phyloP scores from a whole-genome alignment of 23 tunicate genomes.

The Clavelina lepadiformis region DNA sequence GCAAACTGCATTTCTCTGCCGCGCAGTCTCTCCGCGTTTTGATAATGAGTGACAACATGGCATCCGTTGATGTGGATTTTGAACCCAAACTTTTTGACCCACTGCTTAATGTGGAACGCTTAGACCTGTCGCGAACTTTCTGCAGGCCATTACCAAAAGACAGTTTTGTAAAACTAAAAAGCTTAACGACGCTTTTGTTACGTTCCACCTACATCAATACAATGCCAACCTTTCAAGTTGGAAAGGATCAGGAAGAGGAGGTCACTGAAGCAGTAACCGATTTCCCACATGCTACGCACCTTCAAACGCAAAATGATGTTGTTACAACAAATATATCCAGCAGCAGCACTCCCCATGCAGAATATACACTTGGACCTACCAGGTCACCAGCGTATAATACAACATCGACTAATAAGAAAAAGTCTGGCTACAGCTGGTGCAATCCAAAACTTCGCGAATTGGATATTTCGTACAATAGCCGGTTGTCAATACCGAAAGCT shows the following conservation, averaged over 20 bases:
- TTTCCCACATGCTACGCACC: not conserved
- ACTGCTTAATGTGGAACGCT: constrained; percentile 11
- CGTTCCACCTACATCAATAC: constrained; percentile 4
- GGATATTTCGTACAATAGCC: constrained; percentile 38
- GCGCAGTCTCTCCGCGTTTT: constrained; percentile 1
- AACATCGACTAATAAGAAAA: no score
- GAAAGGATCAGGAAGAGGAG: not conserved
- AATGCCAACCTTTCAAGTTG: constrained; percentile 6
- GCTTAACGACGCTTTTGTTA: constrained; percentile 28
- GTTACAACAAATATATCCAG: not conserved
- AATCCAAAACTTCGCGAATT: constrained; percentile 19
- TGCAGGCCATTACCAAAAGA: constrained; percentile 26
- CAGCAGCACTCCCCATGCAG: not conserved
- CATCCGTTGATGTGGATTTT: constrained; percentile 26
- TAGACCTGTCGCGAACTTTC: constrained; percentile 41
- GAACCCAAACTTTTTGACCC: constrained; percentile 33
- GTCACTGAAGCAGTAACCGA: not conserved
- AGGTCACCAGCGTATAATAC: not conserved
- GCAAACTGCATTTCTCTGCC: not conserved
- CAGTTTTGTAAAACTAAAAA: constrained; percentile 35
- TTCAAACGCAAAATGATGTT: not conserved
- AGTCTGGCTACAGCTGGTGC: constrained; percentile 12
- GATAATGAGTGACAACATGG: constrained; percentile 36
- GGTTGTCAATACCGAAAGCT: constrained; percentile 2
- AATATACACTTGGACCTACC: not conserved